Conservation (phyloP, 2,888 invertebrate species). For the Aquatica leii region DNA sequence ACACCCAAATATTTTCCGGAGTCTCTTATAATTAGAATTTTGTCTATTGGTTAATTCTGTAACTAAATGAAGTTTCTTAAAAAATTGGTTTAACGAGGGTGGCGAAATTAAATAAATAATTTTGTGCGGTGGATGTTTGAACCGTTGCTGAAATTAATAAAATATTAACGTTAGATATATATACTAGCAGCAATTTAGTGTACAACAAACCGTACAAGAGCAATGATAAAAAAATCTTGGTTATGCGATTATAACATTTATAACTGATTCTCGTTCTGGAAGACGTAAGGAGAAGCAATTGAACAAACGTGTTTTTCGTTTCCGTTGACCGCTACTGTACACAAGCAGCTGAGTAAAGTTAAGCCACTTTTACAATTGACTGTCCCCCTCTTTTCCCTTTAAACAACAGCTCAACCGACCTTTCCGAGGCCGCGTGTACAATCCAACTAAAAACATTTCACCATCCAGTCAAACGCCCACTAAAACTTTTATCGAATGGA, state of each 20-base stretch:
- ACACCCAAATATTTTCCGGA: too few species aligned
- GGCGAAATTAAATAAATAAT: too few species aligned
- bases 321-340: conserved; percentile 46
- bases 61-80: too few species aligned
- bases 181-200: conserved; percentile 12
- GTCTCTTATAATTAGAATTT: too few species aligned
- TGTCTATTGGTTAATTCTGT: too few species aligned
- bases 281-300: conserved; percentile 34
- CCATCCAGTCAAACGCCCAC: conserved; percentile 37
- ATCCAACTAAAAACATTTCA: conserved; percentile 49
- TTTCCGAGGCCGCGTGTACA: conserved; percentile 58
- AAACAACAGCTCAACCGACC: conserved; percentile 53
- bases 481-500: conserved; percentile 40
- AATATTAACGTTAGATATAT: neutral
- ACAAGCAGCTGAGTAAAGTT: conserved; percentile 46
- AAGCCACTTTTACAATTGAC: conserved; percentile 46
- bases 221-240: conserved; percentile 18
- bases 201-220: conserved; percentile 4
- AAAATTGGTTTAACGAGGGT: too few species aligned
- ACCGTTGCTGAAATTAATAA: neutral
- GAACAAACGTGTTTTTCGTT: conserved; percentile 46
- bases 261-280: conserved; percentile 31
- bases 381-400: conserved; percentile 43
- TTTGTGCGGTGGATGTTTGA: too few species aligned
- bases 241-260: conserved; percentile 34